Evolutionary conservation across 2,113 vertebrate genomes (phyloP), one percentile per base, ranked within the genome.

Genomic region (Melozone crissalis): DNA sequence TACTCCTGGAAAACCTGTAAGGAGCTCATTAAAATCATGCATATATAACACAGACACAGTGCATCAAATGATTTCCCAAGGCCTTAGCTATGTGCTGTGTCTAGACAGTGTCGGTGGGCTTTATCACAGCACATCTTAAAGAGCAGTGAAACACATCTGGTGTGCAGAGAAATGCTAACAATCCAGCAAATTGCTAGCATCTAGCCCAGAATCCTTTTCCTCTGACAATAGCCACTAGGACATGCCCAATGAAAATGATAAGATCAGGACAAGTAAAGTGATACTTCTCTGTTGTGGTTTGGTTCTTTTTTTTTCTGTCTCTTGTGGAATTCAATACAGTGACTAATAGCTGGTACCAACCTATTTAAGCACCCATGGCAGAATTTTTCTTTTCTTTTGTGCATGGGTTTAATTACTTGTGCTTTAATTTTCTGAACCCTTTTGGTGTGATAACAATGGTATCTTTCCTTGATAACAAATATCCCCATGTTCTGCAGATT

Each of bases 11-110:
- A 93, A 72, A 10, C 26, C 13, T 5, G 2, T n/a, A 23, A 92
- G 82, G 74, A 72, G 39, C 61, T 94, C 57, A 77, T 96, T 95
- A 96, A 93, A 95, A n/a, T 44, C 13, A 6, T 67, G 79, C 65
- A 90, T 90, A 31, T 81, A 16, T 83, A 90, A 59, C 59, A 74
- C 44, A 67, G 28, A 39, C 28, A 19, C 31, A 23, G 44, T 79
- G 31, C 52, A 61, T 84, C 86, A 84, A 90, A 82, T 39, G 37
- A 11, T 37, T 75, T 78, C 67, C 79, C 90, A 83, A 90, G 68
- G 47, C 82, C 18, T 1, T 30, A 57, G 65, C 43, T 75, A 2
- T 30, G 14, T 49, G 72, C 57, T 1, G 0, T 57, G 6, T 67
- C 93, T 87, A 92, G 61, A 81, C 83, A 26, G 43, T 90, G 73